Conservation (phyloP, 2,113 vertebrate genomes). For the Antennarius striatus region DNA sequence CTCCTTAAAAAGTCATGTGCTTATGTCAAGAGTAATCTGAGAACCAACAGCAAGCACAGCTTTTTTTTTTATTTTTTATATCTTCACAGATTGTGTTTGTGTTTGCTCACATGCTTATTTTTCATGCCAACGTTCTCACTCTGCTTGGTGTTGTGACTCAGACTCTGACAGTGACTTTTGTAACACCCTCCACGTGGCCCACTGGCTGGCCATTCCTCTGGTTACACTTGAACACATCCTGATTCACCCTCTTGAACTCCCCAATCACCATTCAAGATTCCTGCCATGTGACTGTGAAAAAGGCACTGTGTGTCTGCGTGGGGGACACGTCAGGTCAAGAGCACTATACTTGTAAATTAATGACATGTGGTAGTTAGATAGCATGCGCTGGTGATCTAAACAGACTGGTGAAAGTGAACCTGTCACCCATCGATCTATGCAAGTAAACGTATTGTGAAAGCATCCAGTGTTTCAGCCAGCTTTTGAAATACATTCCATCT, state of each 20-base stretch:
- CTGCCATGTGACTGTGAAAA: constrained; percentile 44
- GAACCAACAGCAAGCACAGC: background rate
- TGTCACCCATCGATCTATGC: background rate
- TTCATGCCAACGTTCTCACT: background rate
- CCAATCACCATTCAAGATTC: constrained; percentile 32
- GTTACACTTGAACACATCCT: constrained; percentile 35
- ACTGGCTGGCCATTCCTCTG: constrained; percentile 18
- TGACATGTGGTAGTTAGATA: constrained; percentile 6
- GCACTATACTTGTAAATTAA: constrained; percentile 40
- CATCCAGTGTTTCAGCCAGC: background rate
- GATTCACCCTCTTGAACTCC: constrained; percentile 37
- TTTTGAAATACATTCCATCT: constrained; percentile 30
- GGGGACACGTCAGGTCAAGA: constrained; percentile 33
- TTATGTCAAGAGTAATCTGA: background rate
- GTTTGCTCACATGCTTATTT: background rate
- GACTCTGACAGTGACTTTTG: constrained; percentile 31
- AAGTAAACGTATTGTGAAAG: background rate
- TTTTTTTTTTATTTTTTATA: background rate
- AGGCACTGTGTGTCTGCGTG: background rate
- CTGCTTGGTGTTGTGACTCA: constrained; percentile 5
- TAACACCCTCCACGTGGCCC: constrained; percentile 32
- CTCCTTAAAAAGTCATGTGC: background rate
- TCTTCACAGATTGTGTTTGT: background rate
- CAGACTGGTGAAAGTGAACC: background rate
- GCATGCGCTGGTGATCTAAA: background rate